These are phyloP conservation scores for Lepilemur septentrionalis DNA, from an alignment of 2,797 vertebrate genomes.

Conservation along the genomic window DNA sequence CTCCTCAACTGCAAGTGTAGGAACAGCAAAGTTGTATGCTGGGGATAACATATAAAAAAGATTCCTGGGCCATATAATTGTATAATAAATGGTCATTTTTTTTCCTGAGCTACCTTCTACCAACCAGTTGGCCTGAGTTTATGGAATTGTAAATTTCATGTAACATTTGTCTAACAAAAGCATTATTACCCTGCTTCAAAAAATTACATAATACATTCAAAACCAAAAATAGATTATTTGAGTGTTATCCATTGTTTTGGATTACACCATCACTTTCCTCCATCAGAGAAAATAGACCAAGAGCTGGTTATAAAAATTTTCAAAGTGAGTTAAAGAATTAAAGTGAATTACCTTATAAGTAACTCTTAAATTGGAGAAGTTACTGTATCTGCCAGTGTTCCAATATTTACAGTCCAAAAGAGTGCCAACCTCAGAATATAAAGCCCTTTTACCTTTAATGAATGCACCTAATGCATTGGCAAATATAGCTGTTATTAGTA, in stretches of 20 bases:
- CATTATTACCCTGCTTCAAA: conserved; percentile 28
- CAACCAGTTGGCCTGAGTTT: conserved; percentile 41
- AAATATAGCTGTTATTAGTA: conserved; percentile 49
- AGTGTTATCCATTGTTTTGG: conserved; percentile 19
- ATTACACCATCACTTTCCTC: background rate
- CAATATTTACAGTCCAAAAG: conserved; percentile 18
- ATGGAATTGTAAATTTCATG: conserved; percentile 30
- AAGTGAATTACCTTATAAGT: background rate
- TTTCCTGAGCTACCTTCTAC: conserved; percentile 16
- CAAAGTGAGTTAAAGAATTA: background rate
- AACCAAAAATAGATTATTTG: conserved; percentile 39
- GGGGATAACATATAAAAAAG: background rate
- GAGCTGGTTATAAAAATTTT: conserved; percentile 6
- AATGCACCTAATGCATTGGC: background rate
- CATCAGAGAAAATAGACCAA: background rate
- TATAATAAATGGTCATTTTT: background rate
- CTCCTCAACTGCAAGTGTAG: background rate
- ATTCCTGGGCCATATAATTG: background rate
- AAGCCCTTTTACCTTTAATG: conserved; percentile 36
- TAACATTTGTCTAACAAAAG: conserved; percentile 46
- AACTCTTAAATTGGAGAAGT: background rate
- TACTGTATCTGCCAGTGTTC: background rate
- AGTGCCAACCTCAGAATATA: background rate
- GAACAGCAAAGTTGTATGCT: background rate
- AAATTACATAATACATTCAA: conserved; percentile 22